phyloP scores from a whole-genome alignment of 2,113 vertebrate species.

The Piprites chloris region DNA sequence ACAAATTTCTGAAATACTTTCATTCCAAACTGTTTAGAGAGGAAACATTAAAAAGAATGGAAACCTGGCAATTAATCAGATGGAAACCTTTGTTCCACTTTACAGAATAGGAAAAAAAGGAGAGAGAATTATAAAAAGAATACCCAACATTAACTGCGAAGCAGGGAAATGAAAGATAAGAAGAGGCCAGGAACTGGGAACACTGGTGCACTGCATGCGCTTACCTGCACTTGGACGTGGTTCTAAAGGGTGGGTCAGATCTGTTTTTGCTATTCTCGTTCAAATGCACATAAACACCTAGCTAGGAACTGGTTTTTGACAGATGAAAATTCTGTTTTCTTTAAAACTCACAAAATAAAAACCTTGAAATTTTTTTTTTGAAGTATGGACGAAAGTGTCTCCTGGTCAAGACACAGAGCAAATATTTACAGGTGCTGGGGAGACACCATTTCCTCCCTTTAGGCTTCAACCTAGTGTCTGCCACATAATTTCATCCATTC shows the following conservation, averaged over 20 bases:
- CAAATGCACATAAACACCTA: background rate
- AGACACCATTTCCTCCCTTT: constrained; percentile 65
- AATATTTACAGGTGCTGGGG: constrained; percentile 59
- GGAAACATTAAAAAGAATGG: constrained; percentile 43
- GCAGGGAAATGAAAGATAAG: constrained; percentile 10
- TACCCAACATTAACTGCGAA: background rate
- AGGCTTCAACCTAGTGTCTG: constrained; percentile 50
- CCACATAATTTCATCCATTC: constrained; percentile 68
- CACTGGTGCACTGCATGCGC: background rate
- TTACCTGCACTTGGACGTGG: background rate
- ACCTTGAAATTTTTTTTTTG: background rate
- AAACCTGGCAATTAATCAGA: constrained; percentile 40
- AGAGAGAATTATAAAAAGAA: background rate
- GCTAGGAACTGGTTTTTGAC: background rate
- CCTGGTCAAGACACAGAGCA: constrained; percentile 21
- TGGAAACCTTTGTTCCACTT: constrained; percentile 50
- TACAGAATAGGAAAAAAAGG: background rate
- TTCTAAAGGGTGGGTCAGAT: background rate
- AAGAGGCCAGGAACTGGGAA: background rate
- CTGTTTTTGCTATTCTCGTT: background rate
- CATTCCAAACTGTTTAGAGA: background rate
- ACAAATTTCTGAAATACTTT: constrained; percentile 14
- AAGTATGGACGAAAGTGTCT: background rate
- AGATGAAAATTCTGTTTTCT: background rate
- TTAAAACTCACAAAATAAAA: background rate